Base-by-base conservation (phyloP, 2,888 invertebrate species). In the Ecliptopera silaceata region DNA sequence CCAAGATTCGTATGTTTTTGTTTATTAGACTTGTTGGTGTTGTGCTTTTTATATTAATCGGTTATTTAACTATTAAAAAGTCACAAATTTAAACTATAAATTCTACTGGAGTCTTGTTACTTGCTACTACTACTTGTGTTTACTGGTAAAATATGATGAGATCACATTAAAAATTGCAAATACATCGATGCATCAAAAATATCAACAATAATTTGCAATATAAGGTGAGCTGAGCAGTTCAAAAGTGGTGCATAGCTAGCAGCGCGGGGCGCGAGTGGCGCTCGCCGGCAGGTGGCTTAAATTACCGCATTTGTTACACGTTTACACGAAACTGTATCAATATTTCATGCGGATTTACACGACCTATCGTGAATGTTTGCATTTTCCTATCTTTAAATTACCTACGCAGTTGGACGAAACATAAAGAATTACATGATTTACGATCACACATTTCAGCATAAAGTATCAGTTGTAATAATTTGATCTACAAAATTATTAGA, bases 241-340 rank as follows among this genome's bases (percentile, higher is more conserved):
- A 84, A 86, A 88, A 85, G 77, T 86, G 85, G 81, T 85, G 85
- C 86, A 85, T 81, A 77, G 80, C 74, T 70, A 70, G 70, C 71
- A 67, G 69, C 66, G 70, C 71, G 77, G 68, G 68, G 69, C 66
- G 70, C 71, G 77, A 69, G 74, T 69, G 72, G 79, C 81, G 68
- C 72, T 26, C 26, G 41, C 75, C 77, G 78, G 81, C 90, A 91
- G 90, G 91, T 91, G 91, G 82, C 82, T 86, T 79, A 84, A 90
- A 91, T 90, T 89, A 90, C 91, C 89, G 86, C 90, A 91, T 91
- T 90, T 90, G 90, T 90, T 90, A 90, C 89, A 88, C 90, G 90
- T 89, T 90, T 89, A 89, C 90, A 88, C 87, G 86, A 88, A 90
- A 90, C 90, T 90, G 90, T 90, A 91, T 90, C 90, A 90, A 91